Conservation (phyloP, 2,797 vertebrate species). For the Florisuga fusca region DNA sequence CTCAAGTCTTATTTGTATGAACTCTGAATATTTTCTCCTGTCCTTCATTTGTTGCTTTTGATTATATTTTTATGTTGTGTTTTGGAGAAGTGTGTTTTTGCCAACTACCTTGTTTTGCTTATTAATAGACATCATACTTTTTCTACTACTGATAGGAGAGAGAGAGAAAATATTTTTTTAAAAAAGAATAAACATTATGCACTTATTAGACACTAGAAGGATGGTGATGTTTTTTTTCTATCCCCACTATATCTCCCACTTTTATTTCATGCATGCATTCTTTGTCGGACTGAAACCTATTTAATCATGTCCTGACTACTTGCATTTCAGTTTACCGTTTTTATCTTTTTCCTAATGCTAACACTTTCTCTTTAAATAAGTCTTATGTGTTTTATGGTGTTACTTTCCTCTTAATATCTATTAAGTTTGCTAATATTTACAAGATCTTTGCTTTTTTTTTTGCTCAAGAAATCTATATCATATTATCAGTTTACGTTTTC, state of each 20-base stretch:
- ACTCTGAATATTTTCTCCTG: neutral
- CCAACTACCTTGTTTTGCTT: neutral
- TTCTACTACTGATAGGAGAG: neutral
- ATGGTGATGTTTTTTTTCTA: neutral
- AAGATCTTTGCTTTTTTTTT: constrained; percentile 53
- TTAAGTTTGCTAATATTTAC: constrained; percentile 45
- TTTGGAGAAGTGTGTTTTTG: neutral
- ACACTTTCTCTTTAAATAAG: neutral
- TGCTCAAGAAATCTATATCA: constrained; percentile 47
- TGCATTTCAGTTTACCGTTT: neutral
- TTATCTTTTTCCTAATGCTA: neutral
- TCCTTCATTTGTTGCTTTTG: neutral
- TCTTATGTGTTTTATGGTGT: neutral
- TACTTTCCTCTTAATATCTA: constrained; percentile 32
- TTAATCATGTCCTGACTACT: neutral
- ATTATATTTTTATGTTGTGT: neutral
- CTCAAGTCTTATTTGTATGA: neutral
- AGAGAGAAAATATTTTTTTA: neutral
- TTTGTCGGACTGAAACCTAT: neutral
- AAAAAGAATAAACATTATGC: neutral
- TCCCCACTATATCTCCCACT: neutral
- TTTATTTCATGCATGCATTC: neutral
- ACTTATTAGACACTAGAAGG: neutral
- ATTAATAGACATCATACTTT: neutral
- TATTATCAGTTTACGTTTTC: constrained; percentile 63